Conservation (phyloP, 2,888 invertebrate species). For the Epinotia ramella region DNA sequence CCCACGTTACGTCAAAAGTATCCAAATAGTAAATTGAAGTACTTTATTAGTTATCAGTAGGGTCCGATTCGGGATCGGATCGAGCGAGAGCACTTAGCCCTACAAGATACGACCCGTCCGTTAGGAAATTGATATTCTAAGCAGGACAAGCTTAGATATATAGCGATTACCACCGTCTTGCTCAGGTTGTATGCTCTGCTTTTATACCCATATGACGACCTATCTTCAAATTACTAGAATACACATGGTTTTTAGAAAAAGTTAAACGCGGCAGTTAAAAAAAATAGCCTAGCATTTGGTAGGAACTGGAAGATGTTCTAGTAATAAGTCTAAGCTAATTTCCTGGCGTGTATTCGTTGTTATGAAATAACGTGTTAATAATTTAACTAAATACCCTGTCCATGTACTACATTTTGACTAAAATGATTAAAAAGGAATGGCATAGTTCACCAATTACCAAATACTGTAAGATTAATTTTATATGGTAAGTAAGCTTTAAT, state of each 20-base stretch:
- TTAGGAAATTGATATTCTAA: slow-evolving; percentile 43
- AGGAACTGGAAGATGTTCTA: not conserved
- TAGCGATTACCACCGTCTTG: not conserved
- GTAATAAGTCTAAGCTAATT: not conserved
- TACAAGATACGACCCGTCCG: slow-evolving; percentile 24
- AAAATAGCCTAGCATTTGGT: not conserved
- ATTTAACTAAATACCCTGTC: no score
- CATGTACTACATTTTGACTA: no score
- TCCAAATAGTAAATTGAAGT: not conserved
- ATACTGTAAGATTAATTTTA: no score
- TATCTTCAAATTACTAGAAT: not conserved
- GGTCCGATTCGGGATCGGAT: slow-evolving; percentile 12
- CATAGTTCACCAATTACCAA: no score
- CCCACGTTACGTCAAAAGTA: not conserved
- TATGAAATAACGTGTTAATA: not conserved
- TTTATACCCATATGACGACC: not conserved
- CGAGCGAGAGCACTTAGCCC: slow-evolving; percentile 27
- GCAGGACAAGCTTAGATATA: slow-evolving; percentile 22
- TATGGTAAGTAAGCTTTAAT: no score
- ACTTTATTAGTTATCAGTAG: slow-evolving; percentile 28
- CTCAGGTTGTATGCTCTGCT: slow-evolving; percentile 19
- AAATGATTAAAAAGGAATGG: no score
- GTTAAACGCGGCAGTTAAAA: no score
- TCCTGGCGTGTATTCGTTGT: no score
- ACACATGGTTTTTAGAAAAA: not conserved